Evolutionary conservation across 2,113 vertebrate genomes (phyloP), one percentile per base, ranked within the genome.

Genomic region (Murina feae): DNA sequence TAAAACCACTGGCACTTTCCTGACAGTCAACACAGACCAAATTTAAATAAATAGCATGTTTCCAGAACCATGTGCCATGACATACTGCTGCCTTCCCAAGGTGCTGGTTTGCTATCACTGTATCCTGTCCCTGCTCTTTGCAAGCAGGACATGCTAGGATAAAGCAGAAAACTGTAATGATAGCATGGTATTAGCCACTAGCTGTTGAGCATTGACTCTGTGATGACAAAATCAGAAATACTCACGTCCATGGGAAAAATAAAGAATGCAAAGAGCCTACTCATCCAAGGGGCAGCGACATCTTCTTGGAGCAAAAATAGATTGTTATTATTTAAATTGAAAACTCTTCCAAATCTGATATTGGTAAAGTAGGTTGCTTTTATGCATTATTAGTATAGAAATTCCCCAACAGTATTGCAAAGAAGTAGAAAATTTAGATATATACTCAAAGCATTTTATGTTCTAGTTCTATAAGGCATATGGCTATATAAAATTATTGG

Each of bases 51-150:
- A 55, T 2, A 32, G 17, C 28, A 3, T 9, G 8, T 90, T 42
- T 49, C 23, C n/a, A 12, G 28, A 39, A 23, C 39, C 66, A 4
- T 0, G 2, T 23, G 28, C 28, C 47, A 1, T 0, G 2, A 5
- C 6, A n/a, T 17, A 47, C 10, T 2, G 0, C 37, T n/a, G 10
- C 4, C 1, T 35, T 55, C 8, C 47, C 49, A 47, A 6, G 20
- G 51, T 4, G 0, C 42, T 18, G 25, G 51, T 2, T 47, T n/a
- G 66, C 32, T 72, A 35, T 35, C 37, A 8, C n/a, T 44, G 10
- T 9, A 17, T 16, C 32, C 42, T 47, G 3, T 35, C 4, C 16
- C 49, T 60, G 66, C 47, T 49, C 39, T 53, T 71, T 1, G 0
- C 17, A n/a, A 8, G 30, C 69, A 72, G 39, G 51, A 72, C 32